Conservation (phyloP, 2,797 vertebrate species). For the Semotilus atromaculatus region DNA sequence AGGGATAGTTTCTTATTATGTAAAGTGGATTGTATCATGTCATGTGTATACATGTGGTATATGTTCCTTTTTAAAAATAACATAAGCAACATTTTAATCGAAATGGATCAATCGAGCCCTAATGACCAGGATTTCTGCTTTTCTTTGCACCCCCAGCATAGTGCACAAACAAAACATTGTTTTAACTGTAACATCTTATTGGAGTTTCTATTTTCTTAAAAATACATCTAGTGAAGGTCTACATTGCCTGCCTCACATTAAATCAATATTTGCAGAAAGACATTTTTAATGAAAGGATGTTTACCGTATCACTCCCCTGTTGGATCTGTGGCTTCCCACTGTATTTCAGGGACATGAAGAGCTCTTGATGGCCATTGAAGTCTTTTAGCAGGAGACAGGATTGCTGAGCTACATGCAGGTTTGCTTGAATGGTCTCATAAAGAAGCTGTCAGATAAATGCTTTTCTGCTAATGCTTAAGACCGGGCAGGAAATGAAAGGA, state of each 20-base stretch:
- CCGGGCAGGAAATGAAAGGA: constrained; percentile 76
- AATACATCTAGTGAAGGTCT: not conserved
- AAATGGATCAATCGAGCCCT: too few relatives aligned
- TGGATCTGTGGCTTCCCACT: constrained; percentile 8
- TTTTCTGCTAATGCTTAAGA: constrained; percentile 62
- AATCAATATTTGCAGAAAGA: not conserved
- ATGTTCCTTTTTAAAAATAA: too few relatives aligned
- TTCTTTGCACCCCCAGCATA: not conserved
- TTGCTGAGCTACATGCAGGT: constrained; percentile 69
- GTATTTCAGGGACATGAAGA: constrained; percentile 38
- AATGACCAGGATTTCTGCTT: not conserved
- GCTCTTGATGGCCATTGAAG: constrained; percentile 44
- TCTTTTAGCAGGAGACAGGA: constrained; percentile 51
- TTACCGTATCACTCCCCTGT: not conserved
- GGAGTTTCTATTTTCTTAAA: not conserved
- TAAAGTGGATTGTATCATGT: too few relatives aligned
- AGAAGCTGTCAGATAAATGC: constrained; percentile 76
- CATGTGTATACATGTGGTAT: too few relatives aligned
- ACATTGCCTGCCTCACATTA: not conserved
- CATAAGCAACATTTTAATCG: too few relatives aligned
- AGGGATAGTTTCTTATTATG: too few relatives aligned
- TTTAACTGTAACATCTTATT: not conserved
- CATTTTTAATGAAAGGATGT: constrained; percentile 17
- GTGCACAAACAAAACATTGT: not conserved
- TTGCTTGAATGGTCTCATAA: constrained; percentile 70